These are phyloP conservation scores for Limnodromus scolopaceus DNA, from an alignment of 2,797 vertebrate genomes.

Conservation along the genomic window DNA sequence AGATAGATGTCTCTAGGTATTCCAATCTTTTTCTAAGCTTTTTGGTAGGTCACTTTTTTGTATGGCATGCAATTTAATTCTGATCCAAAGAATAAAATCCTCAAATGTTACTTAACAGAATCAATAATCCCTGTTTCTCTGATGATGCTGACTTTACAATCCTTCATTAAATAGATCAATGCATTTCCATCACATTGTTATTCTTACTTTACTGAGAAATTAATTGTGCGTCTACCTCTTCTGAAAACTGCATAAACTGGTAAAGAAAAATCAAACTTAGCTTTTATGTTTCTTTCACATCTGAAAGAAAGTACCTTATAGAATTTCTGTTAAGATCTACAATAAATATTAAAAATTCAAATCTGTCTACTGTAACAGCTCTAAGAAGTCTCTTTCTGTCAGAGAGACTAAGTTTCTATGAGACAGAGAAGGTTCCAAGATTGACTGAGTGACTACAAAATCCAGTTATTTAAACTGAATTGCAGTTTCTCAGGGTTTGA, in stretches of 20 bases:
- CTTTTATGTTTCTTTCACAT: neutral
- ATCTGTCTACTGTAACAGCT: neutral
- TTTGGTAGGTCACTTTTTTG: neutral
- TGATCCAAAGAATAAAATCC: neutral
- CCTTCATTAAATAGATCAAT: conserved; percentile 42
- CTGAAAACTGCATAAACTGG: neutral
- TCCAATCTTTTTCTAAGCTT: neutral
- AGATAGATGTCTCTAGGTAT: neutral
- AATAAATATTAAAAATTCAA: conserved; percentile 1
- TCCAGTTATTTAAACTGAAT: conserved; percentile 27
- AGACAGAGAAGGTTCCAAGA: neutral
- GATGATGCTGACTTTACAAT: conserved; percentile 16
- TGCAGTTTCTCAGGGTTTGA: neutral
- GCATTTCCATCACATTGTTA: conserved; percentile 22
- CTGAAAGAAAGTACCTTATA: neutral
- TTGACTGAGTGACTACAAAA: neutral
- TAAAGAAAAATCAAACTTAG: neutral
- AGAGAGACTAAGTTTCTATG: neutral
- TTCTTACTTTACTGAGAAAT: conserved; percentile 46
- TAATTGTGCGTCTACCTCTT: neutral
- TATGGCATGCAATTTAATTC: neutral
- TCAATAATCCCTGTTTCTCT: conserved; percentile 35
- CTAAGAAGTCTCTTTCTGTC: neutral
- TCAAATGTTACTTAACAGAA: conserved; percentile 15
- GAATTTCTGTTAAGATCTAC: neutral